Conservation (phyloP, 30 jellyfish, hydroid and myxozoan species). For the Clytia hemisphaerica region DNA sequence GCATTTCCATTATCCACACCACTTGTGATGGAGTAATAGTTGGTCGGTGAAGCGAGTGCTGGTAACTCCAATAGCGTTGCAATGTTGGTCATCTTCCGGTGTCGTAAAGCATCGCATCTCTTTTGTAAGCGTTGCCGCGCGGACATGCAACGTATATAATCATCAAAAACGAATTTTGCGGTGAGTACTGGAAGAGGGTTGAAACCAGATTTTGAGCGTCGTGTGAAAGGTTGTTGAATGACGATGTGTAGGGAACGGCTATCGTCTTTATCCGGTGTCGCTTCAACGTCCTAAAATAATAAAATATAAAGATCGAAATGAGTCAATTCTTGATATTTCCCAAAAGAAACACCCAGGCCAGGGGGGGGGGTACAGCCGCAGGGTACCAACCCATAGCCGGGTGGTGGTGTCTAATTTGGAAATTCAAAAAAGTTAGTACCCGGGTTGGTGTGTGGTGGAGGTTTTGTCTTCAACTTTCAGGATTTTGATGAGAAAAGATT, state of each 20-base stretch:
- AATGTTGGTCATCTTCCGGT: slow-evolving; percentile 69
- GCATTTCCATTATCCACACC: slow-evolving; percentile 45
- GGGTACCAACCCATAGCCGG: not conserved
- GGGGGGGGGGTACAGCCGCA: not conserved
- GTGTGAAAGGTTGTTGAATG: slow-evolving; percentile 87
- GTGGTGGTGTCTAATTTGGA: too few relatives aligned
- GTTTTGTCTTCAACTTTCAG: too few relatives aligned
- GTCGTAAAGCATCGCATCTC: slow-evolving; percentile 72
- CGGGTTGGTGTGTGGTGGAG: too few relatives aligned
- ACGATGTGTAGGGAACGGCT: slow-evolving; percentile 80
- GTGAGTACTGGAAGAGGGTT: slow-evolving; percentile 77
- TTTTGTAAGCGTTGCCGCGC: slow-evolving; percentile 93
- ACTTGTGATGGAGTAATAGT: slow-evolving; percentile 62
- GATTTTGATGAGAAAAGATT: too few relatives aligned
- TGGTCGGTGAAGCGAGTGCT: slow-evolving; percentile 86
- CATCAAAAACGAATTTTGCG: slow-evolving; percentile 85
- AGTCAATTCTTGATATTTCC: not conserved
- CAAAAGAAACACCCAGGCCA: not conserved
- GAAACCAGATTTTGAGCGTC: slow-evolving; percentile 59
- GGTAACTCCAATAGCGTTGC: slow-evolving; percentile 85
- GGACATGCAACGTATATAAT: slow-evolving; percentile 94
- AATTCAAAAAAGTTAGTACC: too few relatives aligned
- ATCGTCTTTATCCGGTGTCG: slow-evolving; percentile 94
- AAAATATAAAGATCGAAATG: not conserved
- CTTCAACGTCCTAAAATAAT: slow-evolving; percentile 82